These are phyloP conservation scores for Sardina pilchardus DNA, from an alignment of 2,113 vertebrate species.

Conservation along the genomic window DNA sequence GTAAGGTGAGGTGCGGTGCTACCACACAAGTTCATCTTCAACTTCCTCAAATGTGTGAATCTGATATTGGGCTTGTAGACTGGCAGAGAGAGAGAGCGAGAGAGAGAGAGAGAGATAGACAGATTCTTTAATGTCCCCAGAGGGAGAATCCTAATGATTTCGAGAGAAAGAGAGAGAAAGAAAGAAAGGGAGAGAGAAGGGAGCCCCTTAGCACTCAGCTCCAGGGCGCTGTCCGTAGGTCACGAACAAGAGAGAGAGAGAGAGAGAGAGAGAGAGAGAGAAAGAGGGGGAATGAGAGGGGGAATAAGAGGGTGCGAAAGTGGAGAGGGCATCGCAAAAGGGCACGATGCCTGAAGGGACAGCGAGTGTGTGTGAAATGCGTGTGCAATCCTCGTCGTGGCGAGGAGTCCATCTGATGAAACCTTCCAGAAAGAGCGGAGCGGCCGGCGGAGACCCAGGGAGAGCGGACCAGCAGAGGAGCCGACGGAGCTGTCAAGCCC, in stretches of 20 bases:
- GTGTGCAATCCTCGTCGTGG: constrained; percentile 5
- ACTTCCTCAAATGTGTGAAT: background rate
- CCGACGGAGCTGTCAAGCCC: background rate
- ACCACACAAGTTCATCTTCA: background rate
- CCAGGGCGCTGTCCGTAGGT: background rate
- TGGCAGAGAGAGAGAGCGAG: background rate
- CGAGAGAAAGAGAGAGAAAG: background rate
- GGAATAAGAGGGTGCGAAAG: background rate
- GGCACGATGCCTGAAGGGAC: background rate
- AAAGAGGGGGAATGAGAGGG: background rate
- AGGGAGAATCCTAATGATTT: too few species aligned
- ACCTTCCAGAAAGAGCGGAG: constrained; percentile 25
- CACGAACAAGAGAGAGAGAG: background rate
- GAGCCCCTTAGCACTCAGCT: background rate
- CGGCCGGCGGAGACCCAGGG: background rate
- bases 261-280: background rate
- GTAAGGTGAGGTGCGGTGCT: background rate
- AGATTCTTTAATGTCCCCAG: too few species aligned
- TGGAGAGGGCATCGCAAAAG: background rate
- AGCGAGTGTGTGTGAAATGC: constrained; percentile 19
- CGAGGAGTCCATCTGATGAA: constrained; percentile 15
- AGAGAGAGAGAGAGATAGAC: background rate
- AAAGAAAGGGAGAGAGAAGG: background rate
- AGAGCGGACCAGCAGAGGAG: background rate
- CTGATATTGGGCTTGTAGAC: background rate